A percentile compares a stretch with the other conserved stretches of the same genome.
These are phyloP conservation scores for Drosophila melanica DNA, from an alignment of 1,140 invertebrate genomes.

Conservation along the genomic window DNA sequence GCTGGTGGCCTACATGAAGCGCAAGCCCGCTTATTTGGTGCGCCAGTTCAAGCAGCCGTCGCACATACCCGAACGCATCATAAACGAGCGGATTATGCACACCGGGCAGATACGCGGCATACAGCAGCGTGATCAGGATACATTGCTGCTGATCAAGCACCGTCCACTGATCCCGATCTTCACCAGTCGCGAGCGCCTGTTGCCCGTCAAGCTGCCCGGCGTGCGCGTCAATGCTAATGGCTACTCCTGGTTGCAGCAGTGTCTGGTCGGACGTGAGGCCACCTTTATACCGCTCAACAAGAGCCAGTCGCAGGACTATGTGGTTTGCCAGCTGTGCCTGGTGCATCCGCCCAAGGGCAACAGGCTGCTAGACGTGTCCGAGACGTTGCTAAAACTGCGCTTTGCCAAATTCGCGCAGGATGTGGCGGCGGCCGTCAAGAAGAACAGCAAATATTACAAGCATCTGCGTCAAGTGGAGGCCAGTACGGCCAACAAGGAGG, in stretches of 20 bases:
- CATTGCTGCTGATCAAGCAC: slow-evolving; percentile 72
- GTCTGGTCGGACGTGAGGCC: slow-evolving; percentile 71
- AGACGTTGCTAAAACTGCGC: slow-evolving; percentile 71
- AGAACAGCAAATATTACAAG: slow-evolving; percentile 74
- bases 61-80: slow-evolving; percentile 76
- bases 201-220: slow-evolving; percentile 74
- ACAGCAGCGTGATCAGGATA: slow-evolving; percentile 72
- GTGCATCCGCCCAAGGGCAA: slow-evolving; percentile 78
- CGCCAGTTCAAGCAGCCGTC: slow-evolving; percentile 81
- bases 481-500: slow-evolving; percentile 59
- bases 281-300: slow-evolving; percentile 77
- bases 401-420: slow-evolving; percentile 72
- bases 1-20: slow-evolving; percentile 71
- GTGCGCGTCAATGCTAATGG: slow-evolving; percentile 75
- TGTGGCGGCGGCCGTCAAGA: slow-evolving; percentile 56
- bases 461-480: slow-evolving; percentile 69
- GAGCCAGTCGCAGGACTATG: slow-evolving; percentile 59
- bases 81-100: slow-evolving; percentile 78
- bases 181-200: slow-evolving; percentile 60
- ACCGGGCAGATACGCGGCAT: slow-evolving; percentile 69
- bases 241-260: slow-evolving; percentile 76
- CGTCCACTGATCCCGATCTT: slow-evolving; percentile 71
- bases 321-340: slow-evolving; percentile 75
- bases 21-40: slow-evolving; percentile 77
- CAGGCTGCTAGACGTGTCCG: slow-evolving; percentile 68